Conservation (phyloP, 2,113 vertebrate species). For the Spilogale gracilis region DNA sequence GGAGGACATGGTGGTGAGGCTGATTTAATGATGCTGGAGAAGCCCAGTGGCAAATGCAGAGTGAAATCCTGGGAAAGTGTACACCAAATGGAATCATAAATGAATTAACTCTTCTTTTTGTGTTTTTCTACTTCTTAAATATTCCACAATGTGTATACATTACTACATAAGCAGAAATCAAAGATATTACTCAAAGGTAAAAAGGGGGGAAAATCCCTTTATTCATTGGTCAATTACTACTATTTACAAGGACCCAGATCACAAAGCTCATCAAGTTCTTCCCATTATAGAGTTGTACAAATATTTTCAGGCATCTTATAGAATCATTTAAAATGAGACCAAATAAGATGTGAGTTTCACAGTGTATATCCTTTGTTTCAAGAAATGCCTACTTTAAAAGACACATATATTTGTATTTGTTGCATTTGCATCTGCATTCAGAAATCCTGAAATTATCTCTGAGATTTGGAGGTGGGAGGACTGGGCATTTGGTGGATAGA, state of each 20-base stretch:
- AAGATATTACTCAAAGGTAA: background rate
- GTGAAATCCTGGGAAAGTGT: background rate
- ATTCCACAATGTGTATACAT: background rate
- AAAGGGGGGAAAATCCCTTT: background rate
- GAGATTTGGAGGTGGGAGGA: background rate
- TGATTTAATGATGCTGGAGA: background rate
- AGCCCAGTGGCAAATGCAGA: background rate
- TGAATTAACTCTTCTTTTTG: background rate
- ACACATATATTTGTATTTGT: background rate
- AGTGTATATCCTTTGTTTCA: background rate
- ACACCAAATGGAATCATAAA: background rate
- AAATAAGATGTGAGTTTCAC: constrained; percentile 25
- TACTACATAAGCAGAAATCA: background rate
- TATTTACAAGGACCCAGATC: background rate
- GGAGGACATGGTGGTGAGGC: background rate
- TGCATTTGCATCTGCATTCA: background rate
- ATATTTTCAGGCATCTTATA: background rate
- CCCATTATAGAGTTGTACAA: background rate
- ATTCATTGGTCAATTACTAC: constrained; percentile 28
- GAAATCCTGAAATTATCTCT: background rate
- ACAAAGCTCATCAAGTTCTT: background rate
- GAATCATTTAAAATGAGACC: constrained; percentile 47
- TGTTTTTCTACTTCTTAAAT: background rate
- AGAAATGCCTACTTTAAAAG: background rate
- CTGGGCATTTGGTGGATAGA: background rate